Evolutionary conservation across 2,888 invertebrate genomes (phyloP).

Genomic region (Eilema sororculum): DNA sequence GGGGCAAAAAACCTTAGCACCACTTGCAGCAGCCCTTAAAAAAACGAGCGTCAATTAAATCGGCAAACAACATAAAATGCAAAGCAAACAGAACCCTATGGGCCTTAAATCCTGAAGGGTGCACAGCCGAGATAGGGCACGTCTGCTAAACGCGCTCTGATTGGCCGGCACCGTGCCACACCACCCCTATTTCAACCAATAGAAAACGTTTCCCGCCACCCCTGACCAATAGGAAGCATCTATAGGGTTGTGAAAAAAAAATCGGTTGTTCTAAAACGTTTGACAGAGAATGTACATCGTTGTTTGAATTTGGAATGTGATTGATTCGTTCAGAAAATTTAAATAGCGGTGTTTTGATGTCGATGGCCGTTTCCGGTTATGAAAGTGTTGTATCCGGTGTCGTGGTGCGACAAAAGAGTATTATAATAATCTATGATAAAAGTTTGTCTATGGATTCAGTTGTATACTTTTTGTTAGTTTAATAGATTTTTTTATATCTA

Average conservation of each 20-base stretch:
- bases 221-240: conserved; percentile 53
- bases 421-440: background rate
- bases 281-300: conserved; percentile 47
- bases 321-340: conserved; percentile 36
- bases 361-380: conserved; percentile 1
- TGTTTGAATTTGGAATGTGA: conserved; percentile 42
- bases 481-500: background rate
- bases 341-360: conserved; percentile 29
- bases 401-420: background rate
- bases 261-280: conserved; percentile 51
- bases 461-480: background rate
- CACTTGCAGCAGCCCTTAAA: conserved; percentile 59
- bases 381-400: conserved; percentile 17
- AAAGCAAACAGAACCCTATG: conserved; percentile 80
- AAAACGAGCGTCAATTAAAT: conserved; percentile 80
- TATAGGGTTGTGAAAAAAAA: conserved; percentile 52
- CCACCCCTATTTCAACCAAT: conserved; percentile 68
- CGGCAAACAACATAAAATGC: conserved; percentile 83
- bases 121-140: conserved; percentile 78
- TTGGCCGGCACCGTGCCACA: conserved; percentile 63
- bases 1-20: conserved; percentile 41
- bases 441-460: background rate
- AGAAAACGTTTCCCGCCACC: conserved; percentile 56
- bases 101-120: conserved; percentile 73
- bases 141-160: conserved; percentile 61